phyloP scores from a whole-genome alignment of 1,140 invertebrate genomes.

The Drosophila pseudoobscura region DNA sequence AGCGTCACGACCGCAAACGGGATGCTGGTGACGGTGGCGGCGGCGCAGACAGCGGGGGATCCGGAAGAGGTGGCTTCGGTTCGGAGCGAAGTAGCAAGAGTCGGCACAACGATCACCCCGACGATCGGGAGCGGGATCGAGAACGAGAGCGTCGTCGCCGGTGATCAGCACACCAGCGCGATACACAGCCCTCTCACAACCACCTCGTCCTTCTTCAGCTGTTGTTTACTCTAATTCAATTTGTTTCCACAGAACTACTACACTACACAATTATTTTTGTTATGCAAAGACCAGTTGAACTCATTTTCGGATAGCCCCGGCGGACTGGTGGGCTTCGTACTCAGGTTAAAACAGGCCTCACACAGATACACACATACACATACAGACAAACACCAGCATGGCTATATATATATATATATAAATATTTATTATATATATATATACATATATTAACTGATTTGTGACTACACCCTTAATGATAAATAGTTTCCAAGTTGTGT shows the following conservation, averaged over 20 bases:
- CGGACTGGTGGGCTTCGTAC: conserved; percentile 31
- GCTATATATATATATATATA: conserved; percentile 20
- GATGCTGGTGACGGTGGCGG: conserved; percentile 24
- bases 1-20: conserved; percentile 39
- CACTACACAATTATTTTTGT: conserved; percentile 21
- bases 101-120: conserved; percentile 56
- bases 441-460: conserved; percentile 52
- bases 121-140: conserved; percentile 43
- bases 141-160: conserved; percentile 65
- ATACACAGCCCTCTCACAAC: conserved; percentile 1
- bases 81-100: conserved; percentile 55
- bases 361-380: conserved; percentile 38
- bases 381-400: conserved; percentile 37
- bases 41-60: not conserved
- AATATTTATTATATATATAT: not conserved
- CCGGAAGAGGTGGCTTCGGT: conserved; percentile 14
- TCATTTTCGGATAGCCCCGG: conserved; percentile 7
- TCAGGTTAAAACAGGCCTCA: conserved; percentile 56
- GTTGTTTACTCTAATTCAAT: conserved; percentile 18
- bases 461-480: conserved; percentile 41
- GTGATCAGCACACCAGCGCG: conserved; percentile 25
- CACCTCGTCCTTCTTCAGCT: conserved; percentile 12
- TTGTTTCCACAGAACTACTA: conserved; percentile 20
- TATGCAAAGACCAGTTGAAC: conserved; percentile 3
- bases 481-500: conserved; percentile 70